Evolutionary conservation across 2,113 vertebrate species (phyloP), one percentile per base, ranked within the genome.

Genomic region (Limnothrissa miodon): DNA sequence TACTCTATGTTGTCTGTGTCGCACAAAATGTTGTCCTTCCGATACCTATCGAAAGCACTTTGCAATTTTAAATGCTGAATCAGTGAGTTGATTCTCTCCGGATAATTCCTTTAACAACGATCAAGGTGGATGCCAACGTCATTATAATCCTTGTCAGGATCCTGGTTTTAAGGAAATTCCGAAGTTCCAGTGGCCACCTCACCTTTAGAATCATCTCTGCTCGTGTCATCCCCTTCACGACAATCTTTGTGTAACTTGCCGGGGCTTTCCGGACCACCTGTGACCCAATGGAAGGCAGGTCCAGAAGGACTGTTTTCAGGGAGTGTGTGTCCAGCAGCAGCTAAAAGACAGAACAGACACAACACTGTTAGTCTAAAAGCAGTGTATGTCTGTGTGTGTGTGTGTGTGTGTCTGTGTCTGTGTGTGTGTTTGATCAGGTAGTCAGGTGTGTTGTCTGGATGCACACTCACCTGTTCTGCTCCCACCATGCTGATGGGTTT

Each of bases 141-240:
- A n/a, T n/a, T n/a, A n/a, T n/a, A n/a, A n/a, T n/a, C n/a, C n/a
- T n/a, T n/a, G n/a, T n/a, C n/a, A n/a, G n/a, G n/a, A n/a, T n/a
- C n/a, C n/a, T n/a, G n/a, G n/a, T n/a, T n/a, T 29, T 74, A 0
- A 9, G 5, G 4, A 13, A 36, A 36, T 36, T 13, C 15, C 2
- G 6, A 2, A 29, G 25, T 36, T 70, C 25, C 1, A 0, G 11
- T 13, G n/a, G 29, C 11, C 29, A 39, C 4, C 91, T 93, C 90
- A 99, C 98, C 98, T 99, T 99, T 39, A 99, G 96, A 92, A 99
- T 99, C 98, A 99, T 99, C 91, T 99, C 98, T 0, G 98, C 98
- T 11, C 98, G 95, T 39, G 98, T 99, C 98, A 99, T 99, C 90
- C 98, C 97, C 91, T 99, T 99, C 88, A 99, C 98, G 53, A 99